Percentiles rank a stretch among this genome's conserved stretches.
Evolutionary conservation across 2,113 vertebrate genomes (phyloP).

Genomic region (Malaclemys terrapin): DNA sequence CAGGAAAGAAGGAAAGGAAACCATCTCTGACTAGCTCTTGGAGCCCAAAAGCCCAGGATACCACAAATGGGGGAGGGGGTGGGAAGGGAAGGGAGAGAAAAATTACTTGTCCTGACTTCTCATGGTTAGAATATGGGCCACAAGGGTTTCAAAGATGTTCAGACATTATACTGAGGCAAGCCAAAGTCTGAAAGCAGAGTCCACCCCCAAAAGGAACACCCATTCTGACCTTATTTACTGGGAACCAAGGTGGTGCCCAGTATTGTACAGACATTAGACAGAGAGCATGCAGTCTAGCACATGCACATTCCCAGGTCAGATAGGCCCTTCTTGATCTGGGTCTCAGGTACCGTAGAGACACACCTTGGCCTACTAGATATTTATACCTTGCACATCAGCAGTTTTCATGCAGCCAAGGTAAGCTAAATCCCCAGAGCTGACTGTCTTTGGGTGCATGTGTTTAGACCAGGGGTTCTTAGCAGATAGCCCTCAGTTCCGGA

Average conservation of each 20-base stretch:
- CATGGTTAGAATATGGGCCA: neutral
- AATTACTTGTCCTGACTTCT: neutral
- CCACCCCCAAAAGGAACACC: neutral
- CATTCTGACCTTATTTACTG: neutral
- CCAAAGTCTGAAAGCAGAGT: neutral
- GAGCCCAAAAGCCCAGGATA: neutral
- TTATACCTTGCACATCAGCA: neutral
- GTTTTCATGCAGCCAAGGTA: neutral
- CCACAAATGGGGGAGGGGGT: neutral
- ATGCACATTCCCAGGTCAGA: neutral
- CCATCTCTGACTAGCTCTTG: neutral
- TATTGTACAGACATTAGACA: neutral
- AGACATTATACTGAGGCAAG: neutral
- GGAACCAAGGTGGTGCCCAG: neutral
- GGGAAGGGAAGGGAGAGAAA: neutral
- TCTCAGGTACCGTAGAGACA: neutral
- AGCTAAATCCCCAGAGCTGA: too few relatives aligned
- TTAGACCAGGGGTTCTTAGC: too few relatives aligned
- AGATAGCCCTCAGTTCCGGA: too few relatives aligned
- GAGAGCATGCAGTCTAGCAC: neutral
- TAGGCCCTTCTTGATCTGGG: neutral
- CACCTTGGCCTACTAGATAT: neutral
- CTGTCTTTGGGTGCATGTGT: too few relatives aligned
- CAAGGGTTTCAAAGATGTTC: neutral
- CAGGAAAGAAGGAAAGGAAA: neutral